Conservation (phyloP, 2,797 vertebrate species). For the Sebastes taczanowskii region DNA sequence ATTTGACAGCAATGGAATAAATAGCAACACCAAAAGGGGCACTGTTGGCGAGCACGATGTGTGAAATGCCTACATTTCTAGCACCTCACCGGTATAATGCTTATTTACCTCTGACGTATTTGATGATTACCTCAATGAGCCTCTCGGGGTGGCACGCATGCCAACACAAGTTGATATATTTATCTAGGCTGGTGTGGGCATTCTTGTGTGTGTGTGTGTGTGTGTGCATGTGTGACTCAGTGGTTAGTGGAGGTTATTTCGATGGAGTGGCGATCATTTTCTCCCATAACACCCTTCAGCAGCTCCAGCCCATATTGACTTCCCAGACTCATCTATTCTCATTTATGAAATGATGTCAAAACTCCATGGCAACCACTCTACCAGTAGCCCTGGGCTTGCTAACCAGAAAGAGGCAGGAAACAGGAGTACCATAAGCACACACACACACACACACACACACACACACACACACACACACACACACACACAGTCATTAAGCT, state of each 20-base stretch:
- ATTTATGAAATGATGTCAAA: constrained; percentile 80
- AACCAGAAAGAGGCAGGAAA: constrained; percentile 58
- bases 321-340: constrained; percentile 79
- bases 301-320: constrained; percentile 72
- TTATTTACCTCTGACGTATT: constrained; percentile 27
- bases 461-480: too few species aligned
- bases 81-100: background rate
- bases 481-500: constrained; percentile 17
- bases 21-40: background rate
- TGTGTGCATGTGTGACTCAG: constrained; percentile 39
- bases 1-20: constrained; percentile 13
- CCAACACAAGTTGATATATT: constrained; percentile 29
- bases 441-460: constrained; percentile 14
- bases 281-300: constrained; percentile 71
- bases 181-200: constrained; percentile 25
- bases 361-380: constrained; percentile 76
- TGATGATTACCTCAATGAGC: constrained; percentile 26
- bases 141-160: constrained; percentile 5
- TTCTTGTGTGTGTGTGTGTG: background rate
- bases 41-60: background rate
- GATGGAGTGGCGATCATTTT: constrained; percentile 53
- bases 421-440: constrained; percentile 10
- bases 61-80: background rate
- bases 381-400: constrained; percentile 62
- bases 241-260: constrained; percentile 66